Base-by-base conservation (phyloP, 2,888 invertebrate genomes). In the Andricus curvator region DNA sequence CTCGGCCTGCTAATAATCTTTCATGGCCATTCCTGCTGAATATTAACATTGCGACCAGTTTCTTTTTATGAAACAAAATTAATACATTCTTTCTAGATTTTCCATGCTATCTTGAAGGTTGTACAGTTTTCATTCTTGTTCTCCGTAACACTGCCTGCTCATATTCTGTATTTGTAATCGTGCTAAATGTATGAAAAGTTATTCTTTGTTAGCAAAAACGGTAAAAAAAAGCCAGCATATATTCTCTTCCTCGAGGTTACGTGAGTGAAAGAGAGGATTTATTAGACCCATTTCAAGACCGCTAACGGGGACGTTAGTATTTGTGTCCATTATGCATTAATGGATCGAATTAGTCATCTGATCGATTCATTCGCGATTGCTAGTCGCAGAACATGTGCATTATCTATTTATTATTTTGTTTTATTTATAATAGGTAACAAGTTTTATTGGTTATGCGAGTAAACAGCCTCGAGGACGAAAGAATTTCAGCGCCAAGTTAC, bases 261-360 rank as follows among this genome's bases (percentile, higher is more conserved):
- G 51, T 51, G 41, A 29, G 37, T 41, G 51, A 56, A 56, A n/a
- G 51, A 51, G 33, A 74, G n/a, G 56, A 74, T 56, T 51, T 74
- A 74, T 74, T 37, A 74, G 74, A 56, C 33, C 51, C 51, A 37
- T 56, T 74, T 74, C 56, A 56, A 74, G 56, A 37, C 37, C 33
- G 74, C 74, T 74, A 74, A 74, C 74, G 74, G 74, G 56, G 56
- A 74, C 74, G 37, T 74, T 51, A 48, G 48, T 48, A 48, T 48
- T 48, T 48, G 48, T 48, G 17, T 48, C 17, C 48, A 48, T 6
- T 37, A 56, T 33, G 33, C 33, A 56, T 51, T 74, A 56, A 74
- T 74, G 74, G 56, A 29, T 33, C 29, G 33, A 74, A 74, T 74
- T 56, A 56, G 37, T 74, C 74, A 56, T 5, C n/a, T 20, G 33